Evolutionary conservation across 2,888 invertebrate genomes (phyloP).

Genomic region (Crocallis elinguaria): DNA sequence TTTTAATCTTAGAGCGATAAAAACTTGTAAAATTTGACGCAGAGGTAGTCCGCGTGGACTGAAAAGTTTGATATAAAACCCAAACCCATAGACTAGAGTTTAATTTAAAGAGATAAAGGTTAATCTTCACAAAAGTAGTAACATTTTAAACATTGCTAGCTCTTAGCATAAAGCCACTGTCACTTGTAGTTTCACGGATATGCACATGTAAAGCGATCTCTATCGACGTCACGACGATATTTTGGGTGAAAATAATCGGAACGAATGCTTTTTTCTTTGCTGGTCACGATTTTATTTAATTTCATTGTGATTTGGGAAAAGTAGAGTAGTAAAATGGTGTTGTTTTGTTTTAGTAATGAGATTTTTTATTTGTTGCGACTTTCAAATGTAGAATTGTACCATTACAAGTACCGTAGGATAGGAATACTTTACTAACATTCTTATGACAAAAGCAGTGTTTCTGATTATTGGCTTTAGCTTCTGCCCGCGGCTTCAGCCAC

Average conservation of each 20-base stretch:
- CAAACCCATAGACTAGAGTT: no score
- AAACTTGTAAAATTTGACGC: no score
- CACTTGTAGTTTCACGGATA: conserved; percentile 68
- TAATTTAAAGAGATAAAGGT: no score
- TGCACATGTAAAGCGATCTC: conserved; percentile 67
- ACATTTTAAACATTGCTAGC: background rate
- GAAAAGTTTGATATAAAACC: no score
- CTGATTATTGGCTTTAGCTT: no score
- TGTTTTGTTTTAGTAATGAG: conserved; percentile 23
- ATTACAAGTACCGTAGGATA: background rate
- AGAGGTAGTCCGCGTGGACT: no score
- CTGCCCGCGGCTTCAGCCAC: no score
- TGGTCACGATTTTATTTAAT: conserved; percentile 35
- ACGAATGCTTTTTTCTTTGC: conserved; percentile 38
- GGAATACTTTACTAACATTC: no score
- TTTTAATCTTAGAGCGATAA: no score
- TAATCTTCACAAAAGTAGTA: background rate
- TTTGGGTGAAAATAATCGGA: conserved; percentile 59
- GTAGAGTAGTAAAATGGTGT: conserved; percentile 3
- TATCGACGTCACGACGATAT: conserved; percentile 76
- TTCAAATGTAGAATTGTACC: background rate
- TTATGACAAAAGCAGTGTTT: no score
- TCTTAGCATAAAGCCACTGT: conserved; percentile 26
- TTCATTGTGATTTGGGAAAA: conserved; percentile 18
- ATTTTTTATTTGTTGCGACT: conserved; percentile 3